phyloP scores from a whole-genome alignment of 2,113 vertebrate genomes.

The Isurus oxyrinchus region DNA sequence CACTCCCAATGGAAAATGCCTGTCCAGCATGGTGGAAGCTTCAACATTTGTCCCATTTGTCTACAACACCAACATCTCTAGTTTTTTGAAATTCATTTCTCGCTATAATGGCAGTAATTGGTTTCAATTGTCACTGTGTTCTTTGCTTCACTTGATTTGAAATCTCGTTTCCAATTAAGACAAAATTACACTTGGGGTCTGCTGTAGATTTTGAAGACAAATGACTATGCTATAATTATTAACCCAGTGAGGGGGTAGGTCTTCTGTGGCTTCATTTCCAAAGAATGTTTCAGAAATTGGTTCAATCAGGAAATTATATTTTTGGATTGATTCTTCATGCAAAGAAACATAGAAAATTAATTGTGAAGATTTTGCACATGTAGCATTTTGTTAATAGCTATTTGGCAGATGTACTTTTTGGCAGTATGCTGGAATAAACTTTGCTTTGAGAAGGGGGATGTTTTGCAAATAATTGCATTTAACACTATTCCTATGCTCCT shows the following conservation, averaged over 20 bases:
- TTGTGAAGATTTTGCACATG: neutral
- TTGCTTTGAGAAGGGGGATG: neutral
- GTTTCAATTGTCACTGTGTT: neutral
- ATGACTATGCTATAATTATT: slow-evolving; percentile 2
- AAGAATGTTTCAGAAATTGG: neutral
- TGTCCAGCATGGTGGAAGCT: neutral
- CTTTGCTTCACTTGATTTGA: neutral
- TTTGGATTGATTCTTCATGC: neutral
- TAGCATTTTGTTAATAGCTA: neutral
- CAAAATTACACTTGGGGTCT: neutral
- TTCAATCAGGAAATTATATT: neutral
- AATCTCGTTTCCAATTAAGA: neutral
- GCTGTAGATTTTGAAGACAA: neutral
- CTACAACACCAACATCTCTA: neutral
- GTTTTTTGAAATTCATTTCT: neutral
- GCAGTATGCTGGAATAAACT: neutral
- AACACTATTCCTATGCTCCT: neutral
- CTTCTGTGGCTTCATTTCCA: neutral
- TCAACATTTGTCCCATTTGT: neutral
- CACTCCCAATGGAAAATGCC: neutral
- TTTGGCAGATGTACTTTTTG: neutral
- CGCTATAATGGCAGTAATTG: neutral
- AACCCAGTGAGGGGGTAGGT: neutral
- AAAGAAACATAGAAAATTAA: neutral
- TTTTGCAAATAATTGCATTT: neutral